Evolutionary conservation across 2,888 invertebrate species (phyloP), one percentile per base, ranked within the genome.

Genomic region (Elegia similella): DNA sequence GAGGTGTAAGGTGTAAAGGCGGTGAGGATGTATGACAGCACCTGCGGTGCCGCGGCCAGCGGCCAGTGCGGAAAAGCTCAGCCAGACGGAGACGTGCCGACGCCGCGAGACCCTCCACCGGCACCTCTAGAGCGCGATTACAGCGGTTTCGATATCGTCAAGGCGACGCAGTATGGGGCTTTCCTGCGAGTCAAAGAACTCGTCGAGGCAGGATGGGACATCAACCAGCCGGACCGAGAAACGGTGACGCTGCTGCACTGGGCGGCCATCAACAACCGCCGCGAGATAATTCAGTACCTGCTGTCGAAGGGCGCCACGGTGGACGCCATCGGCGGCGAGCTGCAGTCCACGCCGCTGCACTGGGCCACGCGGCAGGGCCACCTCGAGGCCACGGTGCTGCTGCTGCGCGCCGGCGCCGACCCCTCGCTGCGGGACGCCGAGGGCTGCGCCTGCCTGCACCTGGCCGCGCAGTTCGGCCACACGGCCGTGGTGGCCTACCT

Each of bases 211-310:
- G 99, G 99, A 1, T 96, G 96, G 89, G 97, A 98, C 90, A 98
- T 99, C 12, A 99, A 99, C 85, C 95, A 96, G 78, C 95, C 98
- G 48, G 99, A 99, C 84, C 93, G 94, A 66, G 99, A 99, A 86
- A 98, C 98, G 52, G 99, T 99, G 57, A 98, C 98, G 1, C 89
- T 99, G 54, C 92, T 99, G n/a, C 99, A 99, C 84, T 99, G 99
- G 99, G 99, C 99, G 42, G 96, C 99, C 15, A 99, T 99, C 77
- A 99, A 99, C 87, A 99, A 99, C 92, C 93, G 99, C 58, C 94
- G 95, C 66, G 98, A 99, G 72, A 96, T 99, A 69, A 97, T 98
- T 59, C 94, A 95, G 74, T 98, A 96, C 87, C 95, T 96, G 73
- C 93, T 99, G 65, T 94, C 95, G 59, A 96, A 96, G 78, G 98